Evolutionary conservation across 2,888 invertebrate species (phyloP).

Genomic region (Cheiracanthium punctorium): DNA sequence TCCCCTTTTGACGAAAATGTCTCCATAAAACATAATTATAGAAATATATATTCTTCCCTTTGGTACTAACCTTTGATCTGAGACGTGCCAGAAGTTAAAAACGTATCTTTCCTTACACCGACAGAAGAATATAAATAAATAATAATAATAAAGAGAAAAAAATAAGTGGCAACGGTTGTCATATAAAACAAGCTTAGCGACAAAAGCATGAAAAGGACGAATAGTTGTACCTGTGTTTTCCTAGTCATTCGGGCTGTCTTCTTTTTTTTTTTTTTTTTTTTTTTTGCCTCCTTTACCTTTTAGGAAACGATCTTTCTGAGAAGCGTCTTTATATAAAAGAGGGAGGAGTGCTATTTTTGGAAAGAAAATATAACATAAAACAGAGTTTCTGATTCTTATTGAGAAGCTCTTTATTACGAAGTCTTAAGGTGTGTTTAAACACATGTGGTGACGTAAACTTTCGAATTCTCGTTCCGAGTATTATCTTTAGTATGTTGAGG

Average conservation of each 20-base stretch:
- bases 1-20: not conserved
- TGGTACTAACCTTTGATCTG: constrained; percentile 19
- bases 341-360: not conserved
- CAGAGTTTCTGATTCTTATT: too few species aligned
- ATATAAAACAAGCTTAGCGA: constrained; percentile 67
- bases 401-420: too few species aligned
- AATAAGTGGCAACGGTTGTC: constrained; percentile 38
- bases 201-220: constrained; percentile 32
- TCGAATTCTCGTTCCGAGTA: too few species aligned
- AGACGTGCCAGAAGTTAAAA: not conserved
- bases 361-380: not conserved
- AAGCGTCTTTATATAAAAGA: not conserved
- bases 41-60: constrained; percentile 10
- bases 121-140: not conserved
- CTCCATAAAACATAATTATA: constrained; percentile 45
- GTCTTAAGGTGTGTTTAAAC: too few species aligned
- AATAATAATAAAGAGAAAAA: too few species aligned
- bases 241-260: not conserved
- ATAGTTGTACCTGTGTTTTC: not conserved
- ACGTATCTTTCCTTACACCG: not conserved
- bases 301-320: not conserved
- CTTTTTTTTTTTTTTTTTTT: too few species aligned
- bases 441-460: too few species aligned
- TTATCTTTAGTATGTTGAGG: too few species aligned
- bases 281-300: too few species aligned